Percentiles rank a stretch among this genome's conserved stretches.
Evolutionary conservation across 2,113 vertebrate genomes (phyloP).

Genomic region (Prochilodus magdalenae): DNA sequence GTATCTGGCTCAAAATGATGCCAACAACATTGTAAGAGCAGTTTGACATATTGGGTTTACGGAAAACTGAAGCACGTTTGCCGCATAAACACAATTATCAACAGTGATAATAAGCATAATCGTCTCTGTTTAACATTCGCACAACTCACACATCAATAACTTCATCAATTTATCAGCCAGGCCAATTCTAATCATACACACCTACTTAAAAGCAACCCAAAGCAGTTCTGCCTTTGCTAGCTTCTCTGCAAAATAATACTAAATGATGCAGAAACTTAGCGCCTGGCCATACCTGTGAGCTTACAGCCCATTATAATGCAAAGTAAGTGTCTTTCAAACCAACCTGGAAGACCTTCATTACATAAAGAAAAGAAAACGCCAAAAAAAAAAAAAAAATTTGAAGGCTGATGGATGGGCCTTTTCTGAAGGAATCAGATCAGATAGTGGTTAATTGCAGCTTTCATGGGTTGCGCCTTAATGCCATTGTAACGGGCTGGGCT

Average conservation of each 20-base stretch:
- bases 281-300: background rate
- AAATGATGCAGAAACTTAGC: background rate
- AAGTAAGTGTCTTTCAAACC: constrained; percentile 22
- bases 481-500: constrained; percentile 45
- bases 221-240: background rate
- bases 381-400: background rate
- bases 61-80: no score
- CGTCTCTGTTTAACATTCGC: no score
- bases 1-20: no score
- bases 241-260: background rate
- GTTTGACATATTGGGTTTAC: no score
- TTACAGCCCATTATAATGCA: constrained; percentile 3
- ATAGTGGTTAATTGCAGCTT: constrained; percentile 57
- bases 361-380: background rate
- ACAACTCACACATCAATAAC: no score
- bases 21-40: no score
- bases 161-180: no score
- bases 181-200: background rate
- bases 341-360: constrained; percentile 33
- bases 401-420: constrained; percentile 6
- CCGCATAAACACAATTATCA: no score
- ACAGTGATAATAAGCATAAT: no score
- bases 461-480: constrained; percentile 55
- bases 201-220: background rate
- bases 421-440: constrained; percentile 49